These are phyloP conservation scores for Echinarachnius parma DNA, from an alignment of 53 echinoderm and acorn worm genomes.

Conservation along the genomic window DNA sequence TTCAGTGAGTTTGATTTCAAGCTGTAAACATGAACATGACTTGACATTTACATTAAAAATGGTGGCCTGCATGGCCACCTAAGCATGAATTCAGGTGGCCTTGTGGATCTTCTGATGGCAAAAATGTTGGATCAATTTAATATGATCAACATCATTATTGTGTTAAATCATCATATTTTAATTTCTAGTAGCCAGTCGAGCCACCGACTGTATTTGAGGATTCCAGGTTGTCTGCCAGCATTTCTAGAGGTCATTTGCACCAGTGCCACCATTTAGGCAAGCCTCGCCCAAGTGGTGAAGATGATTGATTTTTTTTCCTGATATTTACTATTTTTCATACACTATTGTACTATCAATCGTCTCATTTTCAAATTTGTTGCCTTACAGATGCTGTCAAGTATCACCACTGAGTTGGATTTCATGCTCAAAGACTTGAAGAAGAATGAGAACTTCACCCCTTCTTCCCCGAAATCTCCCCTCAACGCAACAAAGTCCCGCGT, in stretches of 20 bases:
- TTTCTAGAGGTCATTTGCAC: background rate
- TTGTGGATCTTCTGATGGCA: too few species aligned
- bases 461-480: slow-evolving; percentile 29
- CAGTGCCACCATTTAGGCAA: background rate
- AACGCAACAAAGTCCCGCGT: background rate
- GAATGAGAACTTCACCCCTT: slow-evolving; percentile 32
- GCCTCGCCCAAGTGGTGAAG: too few species aligned
- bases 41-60: too few species aligned
- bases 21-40: too few species aligned
- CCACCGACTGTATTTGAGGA: too few species aligned
- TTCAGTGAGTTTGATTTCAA: too few species aligned
- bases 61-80: too few species aligned
- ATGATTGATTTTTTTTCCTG: background rate
- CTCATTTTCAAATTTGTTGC: background rate
- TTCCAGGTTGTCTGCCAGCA: background rate
- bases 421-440: slow-evolving; percentile 57
- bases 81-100: too few species aligned
- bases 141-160: too few species aligned
- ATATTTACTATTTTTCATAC: background rate
- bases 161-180: too few species aligned
- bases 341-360: background rate
- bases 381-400: slow-evolving; percentile 33
- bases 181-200: too few species aligned
- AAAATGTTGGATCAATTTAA: too few species aligned
- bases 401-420: slow-evolving; percentile 61